Conservation (phyloP, 2,797 vertebrate genomes). For the Sphaeramia orbicularis region DNA sequence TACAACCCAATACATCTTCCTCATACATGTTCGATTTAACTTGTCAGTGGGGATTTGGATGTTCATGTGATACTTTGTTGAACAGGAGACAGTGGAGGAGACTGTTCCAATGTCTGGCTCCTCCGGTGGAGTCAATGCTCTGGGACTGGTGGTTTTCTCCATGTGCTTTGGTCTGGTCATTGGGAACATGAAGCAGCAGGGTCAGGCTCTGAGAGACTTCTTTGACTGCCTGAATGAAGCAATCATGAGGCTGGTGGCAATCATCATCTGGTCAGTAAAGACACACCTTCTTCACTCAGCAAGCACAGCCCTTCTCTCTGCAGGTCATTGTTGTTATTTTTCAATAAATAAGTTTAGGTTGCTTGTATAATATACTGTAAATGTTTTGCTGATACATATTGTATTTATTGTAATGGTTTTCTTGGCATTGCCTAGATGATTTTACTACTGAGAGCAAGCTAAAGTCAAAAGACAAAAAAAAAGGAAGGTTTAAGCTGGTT, state of each 20-base stretch:
- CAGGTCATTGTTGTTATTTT: slow-evolving; percentile 84
- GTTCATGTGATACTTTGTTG: neutral
- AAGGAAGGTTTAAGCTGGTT: slow-evolving; percentile 87
- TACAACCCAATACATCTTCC: neutral
- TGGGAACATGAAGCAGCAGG: slow-evolving; percentile 94
- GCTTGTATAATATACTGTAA: too few relatives aligned
- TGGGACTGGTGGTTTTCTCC: slow-evolving; percentile 85
- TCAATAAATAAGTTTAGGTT: too few relatives aligned
- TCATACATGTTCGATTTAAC: neutral
- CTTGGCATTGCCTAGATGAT: too few relatives aligned
- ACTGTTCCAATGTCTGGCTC: slow-evolving; percentile 90
- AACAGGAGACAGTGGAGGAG: slow-evolving; percentile 91
- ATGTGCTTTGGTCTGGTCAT: slow-evolving; percentile 85
- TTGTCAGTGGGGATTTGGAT: neutral
- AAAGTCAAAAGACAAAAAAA: too few relatives aligned
- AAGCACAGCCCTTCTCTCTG: slow-evolving; percentile 96
- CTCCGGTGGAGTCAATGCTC: slow-evolving; percentile 92
- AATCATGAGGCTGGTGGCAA: slow-evolving; percentile 95
- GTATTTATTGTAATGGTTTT: too few relatives aligned
- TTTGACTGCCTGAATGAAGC: slow-evolving; percentile 97
- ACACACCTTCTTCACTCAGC: slow-evolving; percentile 69
- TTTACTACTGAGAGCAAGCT: too few relatives aligned
- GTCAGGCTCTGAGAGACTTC: slow-evolving; percentile 87
- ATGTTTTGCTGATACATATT: too few relatives aligned
- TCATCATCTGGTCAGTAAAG: slow-evolving; percentile 97